Evolutionary conservation across 2,888 invertebrate species (phyloP).

Genomic region (Sceliomorpha sp.): DNA sequence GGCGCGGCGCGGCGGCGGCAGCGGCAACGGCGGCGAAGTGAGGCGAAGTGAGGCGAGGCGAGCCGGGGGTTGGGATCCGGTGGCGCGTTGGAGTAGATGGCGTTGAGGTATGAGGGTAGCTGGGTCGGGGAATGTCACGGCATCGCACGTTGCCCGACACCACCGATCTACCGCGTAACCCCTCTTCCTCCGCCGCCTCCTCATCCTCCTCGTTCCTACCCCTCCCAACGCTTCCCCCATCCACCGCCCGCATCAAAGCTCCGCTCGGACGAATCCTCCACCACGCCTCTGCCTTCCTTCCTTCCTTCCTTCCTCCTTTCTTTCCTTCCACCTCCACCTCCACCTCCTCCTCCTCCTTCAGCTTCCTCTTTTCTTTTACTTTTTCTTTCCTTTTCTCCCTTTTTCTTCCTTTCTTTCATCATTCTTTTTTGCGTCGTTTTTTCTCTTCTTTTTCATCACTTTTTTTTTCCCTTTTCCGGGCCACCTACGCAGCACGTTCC

Average conservation of each 20-base stretch:
- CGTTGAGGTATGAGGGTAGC: constrained; percentile 47
- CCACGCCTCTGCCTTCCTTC: constrained; percentile 35
- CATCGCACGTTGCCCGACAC: constrained; percentile 71
- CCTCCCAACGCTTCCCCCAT: constrained; percentile 32
- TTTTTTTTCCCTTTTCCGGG: constrained; percentile 48
- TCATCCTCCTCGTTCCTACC: constrained; percentile 27
- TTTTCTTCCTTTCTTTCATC: no score
- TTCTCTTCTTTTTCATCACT: no score
- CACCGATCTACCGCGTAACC: constrained; percentile 55
- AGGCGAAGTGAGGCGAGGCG: no score
- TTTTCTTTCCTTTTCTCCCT: no score
- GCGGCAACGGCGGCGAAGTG: no score
- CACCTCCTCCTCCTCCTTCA: constrained; percentile 17
- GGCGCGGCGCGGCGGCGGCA: constrained; percentile 12
- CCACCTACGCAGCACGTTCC: constrained; percentile 50
- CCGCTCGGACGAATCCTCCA: constrained; percentile 59
- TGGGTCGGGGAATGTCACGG: constrained; percentile 71
- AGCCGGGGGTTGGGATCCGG: no score
- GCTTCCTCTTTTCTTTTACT: constrained; percentile 26
- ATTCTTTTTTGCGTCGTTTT: no score
- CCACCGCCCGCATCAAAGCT: constrained; percentile 66
- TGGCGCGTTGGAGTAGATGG: constrained; percentile 20
- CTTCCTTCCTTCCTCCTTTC: constrained; percentile 36
- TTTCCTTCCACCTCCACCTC: constrained; percentile 25
- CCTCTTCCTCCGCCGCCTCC: constrained; percentile 34